Percentiles rank a stretch among this genome's conserved stretches.
These are phyloP conservation scores for Xerus rutilus DNA, from an alignment of 2,797 vertebrate species.

Conservation along the genomic window DNA sequence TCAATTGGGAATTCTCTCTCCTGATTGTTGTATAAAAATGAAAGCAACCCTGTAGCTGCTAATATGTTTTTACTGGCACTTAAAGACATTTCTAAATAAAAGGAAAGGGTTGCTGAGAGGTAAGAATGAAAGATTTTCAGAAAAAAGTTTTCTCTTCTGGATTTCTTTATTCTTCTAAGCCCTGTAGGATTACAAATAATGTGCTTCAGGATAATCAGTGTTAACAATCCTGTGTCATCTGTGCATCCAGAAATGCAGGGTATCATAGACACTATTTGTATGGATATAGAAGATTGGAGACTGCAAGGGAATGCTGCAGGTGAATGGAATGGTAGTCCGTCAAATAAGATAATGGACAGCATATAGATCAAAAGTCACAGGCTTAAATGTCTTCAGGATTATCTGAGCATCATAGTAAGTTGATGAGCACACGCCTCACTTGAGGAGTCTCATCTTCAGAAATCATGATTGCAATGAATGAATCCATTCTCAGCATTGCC, in stretches of 20 bases:
- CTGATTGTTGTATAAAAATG: conserved; percentile 6
- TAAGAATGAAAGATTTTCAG: conserved; percentile 49
- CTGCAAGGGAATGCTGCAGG: neutral
- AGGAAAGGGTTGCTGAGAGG: neutral
- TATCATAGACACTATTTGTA: neutral
- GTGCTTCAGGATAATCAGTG: neutral
- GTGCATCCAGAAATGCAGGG: neutral
- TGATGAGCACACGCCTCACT: neutral
- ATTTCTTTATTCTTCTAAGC: neutral
- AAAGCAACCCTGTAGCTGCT: conserved; percentile 19
- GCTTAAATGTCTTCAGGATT: neutral
- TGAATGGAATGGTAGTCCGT: neutral
- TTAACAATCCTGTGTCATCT: neutral
- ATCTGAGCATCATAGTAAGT: neutral
- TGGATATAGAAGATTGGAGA: too few relatives aligned
- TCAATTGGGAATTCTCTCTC: conserved; percentile 50
- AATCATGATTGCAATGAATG: neutral
- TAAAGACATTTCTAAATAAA: conserved; percentile 48
- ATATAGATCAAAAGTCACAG: neutral
- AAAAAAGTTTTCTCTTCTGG: conserved; percentile 44
- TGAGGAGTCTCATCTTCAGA: neutral
- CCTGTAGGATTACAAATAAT: neutral
- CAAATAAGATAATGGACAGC: neutral
- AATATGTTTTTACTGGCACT: conserved; percentile 35
- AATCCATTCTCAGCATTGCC: neutral